Conservation (phyloP, 2,797 vertebrate genomes). For the Ctenosaura bakeri region DNA sequence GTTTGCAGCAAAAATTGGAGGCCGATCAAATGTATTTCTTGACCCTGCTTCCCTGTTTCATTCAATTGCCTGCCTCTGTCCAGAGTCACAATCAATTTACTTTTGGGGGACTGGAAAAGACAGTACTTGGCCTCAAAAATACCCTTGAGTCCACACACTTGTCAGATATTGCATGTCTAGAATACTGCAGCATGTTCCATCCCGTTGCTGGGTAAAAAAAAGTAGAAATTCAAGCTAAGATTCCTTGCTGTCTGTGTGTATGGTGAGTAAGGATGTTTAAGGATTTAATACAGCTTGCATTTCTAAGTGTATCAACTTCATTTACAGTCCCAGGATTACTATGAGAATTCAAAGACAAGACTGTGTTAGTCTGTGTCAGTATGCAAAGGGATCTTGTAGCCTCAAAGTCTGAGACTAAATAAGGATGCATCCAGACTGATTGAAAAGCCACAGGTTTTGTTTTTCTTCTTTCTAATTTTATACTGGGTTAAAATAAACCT, state of each 20-base stretch:
- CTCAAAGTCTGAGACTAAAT: too few relatives aligned
- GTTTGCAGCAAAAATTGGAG: slow-evolving; percentile 15
- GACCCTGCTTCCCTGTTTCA: background rate
- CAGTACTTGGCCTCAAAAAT: background rate
- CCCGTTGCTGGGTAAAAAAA: background rate
- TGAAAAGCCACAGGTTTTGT: too few relatives aligned
- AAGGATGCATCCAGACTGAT: too few relatives aligned
- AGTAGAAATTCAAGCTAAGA: slow-evolving; percentile 2
- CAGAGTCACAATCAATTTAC: slow-evolving; percentile 19
- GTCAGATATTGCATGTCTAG: slow-evolving; percentile 2
- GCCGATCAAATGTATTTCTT: slow-evolving; percentile 4
- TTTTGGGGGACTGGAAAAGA: slow-evolving; percentile 6
- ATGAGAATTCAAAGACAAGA: too few relatives aligned
- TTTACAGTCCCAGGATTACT: background rate
- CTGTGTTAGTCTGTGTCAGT: too few relatives aligned
- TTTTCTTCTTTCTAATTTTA: too few relatives aligned
- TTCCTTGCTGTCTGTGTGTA: background rate
- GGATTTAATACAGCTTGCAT: background rate
- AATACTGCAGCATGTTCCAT: background rate
- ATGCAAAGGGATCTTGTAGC: too few relatives aligned
- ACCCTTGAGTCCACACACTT: background rate
- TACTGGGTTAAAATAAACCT: too few relatives aligned
- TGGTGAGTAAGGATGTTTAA: background rate
- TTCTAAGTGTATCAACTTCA: background rate
- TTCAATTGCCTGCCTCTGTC: slow-evolving; percentile 16